phyloP scores from a whole-genome alignment of 2,113 vertebrate genomes.

The Labeo rohita region DNA sequence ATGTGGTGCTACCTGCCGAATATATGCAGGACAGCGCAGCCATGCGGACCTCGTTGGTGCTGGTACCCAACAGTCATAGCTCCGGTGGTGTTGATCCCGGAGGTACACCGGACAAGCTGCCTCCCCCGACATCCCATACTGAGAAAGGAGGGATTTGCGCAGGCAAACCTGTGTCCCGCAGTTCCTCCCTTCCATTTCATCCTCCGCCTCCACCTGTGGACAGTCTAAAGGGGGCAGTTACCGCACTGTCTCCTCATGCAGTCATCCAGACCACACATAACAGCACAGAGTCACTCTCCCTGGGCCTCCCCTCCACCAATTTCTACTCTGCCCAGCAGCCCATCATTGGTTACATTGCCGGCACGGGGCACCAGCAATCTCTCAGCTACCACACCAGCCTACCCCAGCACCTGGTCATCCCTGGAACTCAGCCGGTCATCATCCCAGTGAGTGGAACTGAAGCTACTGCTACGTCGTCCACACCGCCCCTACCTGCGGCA shows the following conservation, averaged over 20 bases:
- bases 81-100: constrained; percentile 77
- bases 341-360: constrained; percentile 90
- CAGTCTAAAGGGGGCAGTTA: constrained; percentile 79
- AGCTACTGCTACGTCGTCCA: constrained; percentile 82
- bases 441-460: constrained; percentile 86
- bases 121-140: constrained; percentile 78
- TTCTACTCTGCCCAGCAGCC: constrained; percentile 88
- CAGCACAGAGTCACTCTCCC: constrained; percentile 85
- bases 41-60: constrained; percentile 88
- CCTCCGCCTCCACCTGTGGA: constrained; percentile 83
- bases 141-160: constrained; percentile 82
- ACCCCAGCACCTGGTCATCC: constrained; percentile 93
- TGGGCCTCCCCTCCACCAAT: constrained; percentile 84
- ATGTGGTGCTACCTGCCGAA: constrained; percentile 84
- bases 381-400: constrained; percentile 87
- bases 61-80: constrained; percentile 88
- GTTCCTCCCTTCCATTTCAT: constrained; percentile 75
- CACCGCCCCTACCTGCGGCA: constrained; percentile 82
- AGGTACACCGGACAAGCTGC: constrained; percentile 77
- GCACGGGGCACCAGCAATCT: constrained; percentile 73
- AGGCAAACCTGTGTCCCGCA: constrained; percentile 84
- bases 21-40: constrained; percentile 84
- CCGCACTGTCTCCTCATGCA: constrained; percentile 86
- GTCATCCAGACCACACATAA: constrained; percentile 94
- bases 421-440: constrained; percentile 89